Base-by-base conservation (phyloP, 92 coral and sea anemone species). In the Heteractis magnifica region DNA sequence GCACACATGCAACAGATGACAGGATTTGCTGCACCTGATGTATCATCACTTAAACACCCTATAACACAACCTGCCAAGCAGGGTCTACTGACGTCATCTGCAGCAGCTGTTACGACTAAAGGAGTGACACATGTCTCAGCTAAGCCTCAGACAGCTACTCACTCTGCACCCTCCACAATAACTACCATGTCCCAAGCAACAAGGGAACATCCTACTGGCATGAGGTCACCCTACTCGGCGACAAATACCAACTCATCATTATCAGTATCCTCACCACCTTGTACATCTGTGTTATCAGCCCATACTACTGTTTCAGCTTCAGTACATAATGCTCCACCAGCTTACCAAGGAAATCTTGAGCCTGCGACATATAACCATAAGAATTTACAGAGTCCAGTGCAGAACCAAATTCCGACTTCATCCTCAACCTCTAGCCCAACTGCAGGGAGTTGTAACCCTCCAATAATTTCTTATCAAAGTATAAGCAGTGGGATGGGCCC, bases 71-170 rank as follows among this genome's bases (percentile, higher is more conserved):
- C 79, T 20, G 72, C 26, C 71, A 72, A 82, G 65, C 78, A 74
- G n/a, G 49, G 56, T 55, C 72, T 16, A 41, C 6, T 34, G 13
- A 56, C 82, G 6, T 80, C 91, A 20, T 56, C 79, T 15, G 87
- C 56, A 51, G 55, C 82, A 49, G 78, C 85, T 21, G 85, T 48
- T 60, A 77, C 90, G 62, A 49, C 86, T 44, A 82, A 82, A 82
- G 86, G 48, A 51, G 10, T 14, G 21, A 41, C n/a, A 14, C 59
- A 56, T 13, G 75, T 65, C 7, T 51, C 75, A 23, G 51, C 72
- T 19, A 72, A 82, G 76, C 49, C 79, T 49, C 72, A 75, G 51
- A 48, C 86, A 18, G 41, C 23, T 7, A 19, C 86, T 72, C 79
- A 64, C n/a, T 58, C 82, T 56, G 52, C 72, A 34, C 5, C 77